Conservation (phyloP, 2,888 invertebrate species). For the Ellobium chinense region DNA sequence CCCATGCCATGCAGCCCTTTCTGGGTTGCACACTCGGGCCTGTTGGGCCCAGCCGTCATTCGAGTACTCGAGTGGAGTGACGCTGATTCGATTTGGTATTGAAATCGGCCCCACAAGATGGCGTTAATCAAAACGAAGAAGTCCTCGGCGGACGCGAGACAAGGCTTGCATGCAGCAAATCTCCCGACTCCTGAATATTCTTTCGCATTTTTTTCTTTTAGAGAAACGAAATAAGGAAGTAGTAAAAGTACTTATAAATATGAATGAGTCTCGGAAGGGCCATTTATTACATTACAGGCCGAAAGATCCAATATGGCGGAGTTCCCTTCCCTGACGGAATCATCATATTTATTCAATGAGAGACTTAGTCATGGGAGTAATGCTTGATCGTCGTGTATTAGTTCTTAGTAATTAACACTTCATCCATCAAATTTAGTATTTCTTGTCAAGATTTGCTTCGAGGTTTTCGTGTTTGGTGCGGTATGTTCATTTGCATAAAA, state of each 20-base stretch:
- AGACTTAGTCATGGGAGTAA: neutral
- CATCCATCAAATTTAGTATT: too few relatives aligned
- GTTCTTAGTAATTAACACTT: too few relatives aligned
- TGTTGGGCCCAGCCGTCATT: too few relatives aligned
- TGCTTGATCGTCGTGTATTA: too few relatives aligned
- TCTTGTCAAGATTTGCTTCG: too few relatives aligned
- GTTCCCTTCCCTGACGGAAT: neutral
- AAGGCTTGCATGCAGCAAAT: neutral
- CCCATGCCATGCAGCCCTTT: too few relatives aligned
- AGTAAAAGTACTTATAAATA: conserved; percentile 18
- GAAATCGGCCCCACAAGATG: conserved; percentile 9
- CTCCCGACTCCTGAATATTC: neutral
- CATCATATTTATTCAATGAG: neutral
- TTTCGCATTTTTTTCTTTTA: neutral
- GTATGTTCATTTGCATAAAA: too few relatives aligned
- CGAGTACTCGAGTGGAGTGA: neutral
- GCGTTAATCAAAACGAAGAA: conserved; percentile 12
- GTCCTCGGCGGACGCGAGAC: neutral
- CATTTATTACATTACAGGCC: neutral
- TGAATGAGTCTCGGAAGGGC: conserved; percentile 7
- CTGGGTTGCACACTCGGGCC: too few relatives aligned
- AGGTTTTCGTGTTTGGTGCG: too few relatives aligned
- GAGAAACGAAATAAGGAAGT: conserved; percentile 15
- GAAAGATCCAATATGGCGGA: neutral
- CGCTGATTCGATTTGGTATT: conserved; percentile 11